A percentile compares a stretch with the other conserved stretches of the same genome.
Conservation (phyloP, 2,888 invertebrate species). For the Mechanitis messenoides region DNA sequence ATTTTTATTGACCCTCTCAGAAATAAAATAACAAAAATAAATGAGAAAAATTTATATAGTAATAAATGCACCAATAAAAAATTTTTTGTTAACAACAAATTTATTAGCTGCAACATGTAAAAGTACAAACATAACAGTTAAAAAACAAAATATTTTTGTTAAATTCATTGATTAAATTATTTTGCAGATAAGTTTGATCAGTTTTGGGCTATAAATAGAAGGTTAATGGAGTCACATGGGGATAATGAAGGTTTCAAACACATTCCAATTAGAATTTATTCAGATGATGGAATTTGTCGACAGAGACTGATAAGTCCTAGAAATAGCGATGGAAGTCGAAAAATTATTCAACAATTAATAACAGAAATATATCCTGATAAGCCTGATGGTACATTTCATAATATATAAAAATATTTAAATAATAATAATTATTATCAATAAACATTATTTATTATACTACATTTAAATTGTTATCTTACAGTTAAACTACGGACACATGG, state of each 20-base stretch:
- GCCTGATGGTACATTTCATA: constrained; percentile 43
- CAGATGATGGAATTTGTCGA: constrained; percentile 81
- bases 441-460: neutral
- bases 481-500: constrained; percentile 92
- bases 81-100: no score
- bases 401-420: neutral
- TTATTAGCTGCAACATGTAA: no score
- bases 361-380: constrained; percentile 81
- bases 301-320: constrained; percentile 88
- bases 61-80: no score
- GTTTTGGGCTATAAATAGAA: constrained; percentile 98
- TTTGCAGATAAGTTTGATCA: constrained; percentile 95
- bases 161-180: neutral
- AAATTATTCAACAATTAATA: constrained; percentile 83
- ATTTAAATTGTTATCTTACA: constrained; percentile 56
- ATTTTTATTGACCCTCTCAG: no score
- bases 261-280: constrained; percentile 92
- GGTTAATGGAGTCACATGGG: constrained; percentile 91
- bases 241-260: constrained; percentile 90
- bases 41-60: no score
- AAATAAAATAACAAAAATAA: no score
- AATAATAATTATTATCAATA: neutral
- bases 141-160: no score
- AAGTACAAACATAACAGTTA: no score
- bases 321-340: constrained; percentile 83